Conservation (phyloP, 2,888 invertebrate genomes). For the Doris montereyensis region DNA sequence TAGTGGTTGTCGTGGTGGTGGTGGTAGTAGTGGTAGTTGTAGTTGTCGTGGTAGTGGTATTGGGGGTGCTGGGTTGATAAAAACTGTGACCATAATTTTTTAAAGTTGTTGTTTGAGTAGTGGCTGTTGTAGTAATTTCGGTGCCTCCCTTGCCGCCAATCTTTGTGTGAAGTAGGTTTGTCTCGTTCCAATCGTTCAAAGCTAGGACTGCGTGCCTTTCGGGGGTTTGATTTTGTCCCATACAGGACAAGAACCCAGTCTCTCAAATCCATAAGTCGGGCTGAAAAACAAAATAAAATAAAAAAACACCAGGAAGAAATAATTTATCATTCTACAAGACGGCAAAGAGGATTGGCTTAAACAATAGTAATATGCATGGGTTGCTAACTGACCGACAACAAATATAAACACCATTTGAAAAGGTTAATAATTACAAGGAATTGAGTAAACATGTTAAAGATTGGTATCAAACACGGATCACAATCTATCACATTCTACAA, state of each 20-base stretch:
- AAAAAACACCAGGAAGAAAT: too few species aligned
- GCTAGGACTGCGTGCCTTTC: conserved; percentile 49
- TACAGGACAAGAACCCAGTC: conserved; percentile 95
- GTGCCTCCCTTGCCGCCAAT: background rate
- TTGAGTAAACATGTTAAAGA: too few species aligned
- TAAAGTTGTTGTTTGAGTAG: background rate
- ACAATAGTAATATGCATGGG: too few species aligned
- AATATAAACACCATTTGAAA: too few species aligned
- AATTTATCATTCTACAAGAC: too few species aligned
- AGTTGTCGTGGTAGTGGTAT: conserved; percentile 9
- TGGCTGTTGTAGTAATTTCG: background rate
- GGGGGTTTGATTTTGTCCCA: conserved; percentile 80
- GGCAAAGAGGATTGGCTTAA: too few species aligned
- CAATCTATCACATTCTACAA: too few species aligned
- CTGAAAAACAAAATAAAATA: conserved; percentile 68
- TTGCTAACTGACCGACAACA: too few species aligned
- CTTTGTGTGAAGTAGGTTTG: background rate
- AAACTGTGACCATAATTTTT: conserved; percentile 4
- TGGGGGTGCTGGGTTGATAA: background rate
- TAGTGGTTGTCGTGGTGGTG: conserved; percentile 44
- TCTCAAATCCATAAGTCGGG: conserved; percentile 82
- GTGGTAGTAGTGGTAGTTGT: conserved; percentile 44
- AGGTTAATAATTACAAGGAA: too few species aligned
- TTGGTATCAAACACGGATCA: too few species aligned
- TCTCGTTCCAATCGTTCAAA: background rate